Base-by-base conservation (phyloP, 2,113 vertebrate species). In the Albula goreensis region DNA sequence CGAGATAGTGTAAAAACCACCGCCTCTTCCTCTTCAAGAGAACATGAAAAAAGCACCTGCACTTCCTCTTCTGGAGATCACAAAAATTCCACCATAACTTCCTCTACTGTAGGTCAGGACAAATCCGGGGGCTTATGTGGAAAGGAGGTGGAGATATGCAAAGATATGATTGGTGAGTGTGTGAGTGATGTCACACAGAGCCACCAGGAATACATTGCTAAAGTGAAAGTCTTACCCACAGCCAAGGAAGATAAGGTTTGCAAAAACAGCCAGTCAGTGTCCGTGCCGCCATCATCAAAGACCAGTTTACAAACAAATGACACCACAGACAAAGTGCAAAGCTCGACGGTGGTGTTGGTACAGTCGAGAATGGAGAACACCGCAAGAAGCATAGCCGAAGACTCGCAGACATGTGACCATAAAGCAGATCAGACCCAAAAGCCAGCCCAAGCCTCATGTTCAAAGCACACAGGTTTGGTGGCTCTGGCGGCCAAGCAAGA, bases 1-100 rank as follows among this genome's bases (percentile, higher is more conserved):
- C 31, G 17, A n/a, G 22, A 60, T 60, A 11, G 3, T 60, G 11
- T 15, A 15, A 12, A 12, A 60, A 15, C 57, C 11, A 60, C 80
- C 8, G 1, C 22, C 5, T 22, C 50, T 19, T 83, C 31, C n/a
- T 7, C 56, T 19, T 49, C 60, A 15, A 57, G 56, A 49, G 82
- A 66, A 4, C 53, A 83, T 1, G 12, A 56, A 12, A 56, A 87
- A 63, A 66, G 91, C 31, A 87, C 86, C 53, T 9, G 1, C 31
- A 41, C 31, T 41, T 41, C 31, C 31, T 41, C 31, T 41, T 41
- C 31, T 41, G 31, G 31, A 41, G 31, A 41, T 41, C 31, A 41
- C 31, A 41, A 41, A 41, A 41, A 1, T 41, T 41, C 31, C 31
- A 41, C 31, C 31, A 41, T 41, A 41, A 41, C 31, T 41, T 41